These are phyloP conservation scores for Mesochorus sp. DNA, from an alignment of 2,888 invertebrate genomes.

Conservation along the genomic window DNA sequence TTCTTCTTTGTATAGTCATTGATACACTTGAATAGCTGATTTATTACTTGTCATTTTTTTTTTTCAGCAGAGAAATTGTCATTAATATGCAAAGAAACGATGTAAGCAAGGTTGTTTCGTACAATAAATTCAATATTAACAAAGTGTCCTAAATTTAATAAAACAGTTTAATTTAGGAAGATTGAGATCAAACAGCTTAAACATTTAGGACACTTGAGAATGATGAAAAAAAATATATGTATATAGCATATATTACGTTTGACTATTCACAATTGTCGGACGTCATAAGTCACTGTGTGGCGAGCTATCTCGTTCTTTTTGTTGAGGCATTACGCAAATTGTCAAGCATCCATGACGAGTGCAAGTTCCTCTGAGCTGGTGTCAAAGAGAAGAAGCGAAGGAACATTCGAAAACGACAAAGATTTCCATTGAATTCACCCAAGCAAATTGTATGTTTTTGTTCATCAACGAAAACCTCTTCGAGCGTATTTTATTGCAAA, in stretches of 20 bases:
- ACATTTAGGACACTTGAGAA: background rate
- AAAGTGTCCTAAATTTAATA: too few relatives aligned
- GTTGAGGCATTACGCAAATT: slow-evolving; percentile 53
- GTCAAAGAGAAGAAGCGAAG: slow-evolving; percentile 11
- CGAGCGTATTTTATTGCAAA: slow-evolving; percentile 3
- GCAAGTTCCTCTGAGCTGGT: background rate
- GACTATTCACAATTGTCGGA: background rate
- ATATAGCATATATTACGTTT: background rate
- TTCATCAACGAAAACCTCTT: slow-evolving; percentile 1
- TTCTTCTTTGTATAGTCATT: too few relatives aligned
- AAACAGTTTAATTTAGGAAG: too few relatives aligned
- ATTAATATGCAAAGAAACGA: too few relatives aligned
- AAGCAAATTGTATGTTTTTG: slow-evolving; percentile 58
- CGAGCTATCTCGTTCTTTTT: slow-evolving; percentile 23
- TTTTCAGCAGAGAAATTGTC: too few relatives aligned
- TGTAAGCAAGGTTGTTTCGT: too few relatives aligned
- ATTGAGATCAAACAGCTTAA: too few relatives aligned
- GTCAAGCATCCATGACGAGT: slow-evolving; percentile 49
- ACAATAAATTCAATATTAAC: too few relatives aligned
- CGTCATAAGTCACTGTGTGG: background rate
- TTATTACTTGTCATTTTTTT: too few relatives aligned
- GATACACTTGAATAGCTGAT: too few relatives aligned
- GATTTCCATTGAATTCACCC: slow-evolving; percentile 63
- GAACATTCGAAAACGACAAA: slow-evolving; percentile 31
- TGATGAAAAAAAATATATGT: background rate